Percentiles rank a stretch among this genome's conserved stretches.
Evolutionary conservation across 2,797 vertebrate species (phyloP).

Genomic region (Sylvia borin): DNA sequence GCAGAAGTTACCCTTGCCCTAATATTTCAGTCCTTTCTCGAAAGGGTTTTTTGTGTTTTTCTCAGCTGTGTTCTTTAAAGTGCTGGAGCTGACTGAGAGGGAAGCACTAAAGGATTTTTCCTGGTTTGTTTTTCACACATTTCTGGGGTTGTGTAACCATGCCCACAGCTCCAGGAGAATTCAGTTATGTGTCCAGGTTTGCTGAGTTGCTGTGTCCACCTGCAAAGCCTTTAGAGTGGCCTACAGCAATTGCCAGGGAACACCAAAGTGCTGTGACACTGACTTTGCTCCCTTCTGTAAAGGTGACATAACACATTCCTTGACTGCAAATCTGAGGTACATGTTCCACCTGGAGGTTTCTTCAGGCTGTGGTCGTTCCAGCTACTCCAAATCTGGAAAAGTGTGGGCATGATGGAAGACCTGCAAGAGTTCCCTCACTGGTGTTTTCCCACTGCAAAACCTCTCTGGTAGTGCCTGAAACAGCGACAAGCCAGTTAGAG

Average conservation of each 20-base stretch:
- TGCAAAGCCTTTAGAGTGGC: not conserved
- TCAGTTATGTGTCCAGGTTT: not conserved
- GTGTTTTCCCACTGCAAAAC: not conserved
- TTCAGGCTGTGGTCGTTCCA: not conserved
- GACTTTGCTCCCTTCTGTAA: not conserved
- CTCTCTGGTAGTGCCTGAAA: not conserved
- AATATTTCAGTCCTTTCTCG: not conserved
- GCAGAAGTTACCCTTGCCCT: not conserved
- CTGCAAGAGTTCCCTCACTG: not conserved
- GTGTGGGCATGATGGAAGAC: not conserved
- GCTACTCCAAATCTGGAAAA: not conserved
- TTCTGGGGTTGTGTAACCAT: not conserved
- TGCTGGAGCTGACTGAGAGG: not conserved
- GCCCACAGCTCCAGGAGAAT: not conserved
- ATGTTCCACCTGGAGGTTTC: not conserved
- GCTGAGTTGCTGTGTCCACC: not conserved
- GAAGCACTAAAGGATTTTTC: not conserved
- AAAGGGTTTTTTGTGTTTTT: not conserved
- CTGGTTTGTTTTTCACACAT: not conserved
- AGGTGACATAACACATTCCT: not conserved
- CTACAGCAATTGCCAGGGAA: not conserved
- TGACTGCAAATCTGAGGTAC: not conserved
- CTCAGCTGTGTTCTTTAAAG: not conserved
- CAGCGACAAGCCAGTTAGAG: not conserved
- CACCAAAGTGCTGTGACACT: not conserved